phyloP scores from a whole-genome alignment of 1,140 invertebrate species.

The Vollenhovia emeryi region DNA sequence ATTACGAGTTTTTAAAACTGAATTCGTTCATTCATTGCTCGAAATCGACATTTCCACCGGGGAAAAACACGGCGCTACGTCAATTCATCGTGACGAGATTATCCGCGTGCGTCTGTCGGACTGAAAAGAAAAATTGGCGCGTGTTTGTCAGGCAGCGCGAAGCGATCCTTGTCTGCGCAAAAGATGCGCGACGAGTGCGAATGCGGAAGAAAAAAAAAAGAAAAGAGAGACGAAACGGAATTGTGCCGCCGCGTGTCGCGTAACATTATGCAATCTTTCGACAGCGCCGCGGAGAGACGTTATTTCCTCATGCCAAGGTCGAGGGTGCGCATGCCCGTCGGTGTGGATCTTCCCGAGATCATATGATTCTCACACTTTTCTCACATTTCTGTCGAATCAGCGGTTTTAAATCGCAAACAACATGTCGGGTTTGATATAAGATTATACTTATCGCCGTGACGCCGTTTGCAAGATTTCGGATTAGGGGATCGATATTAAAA shows the following conservation, averaged over 20 bases:
- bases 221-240: neutral
- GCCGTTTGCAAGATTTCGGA: neutral
- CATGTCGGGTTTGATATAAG: neutral
- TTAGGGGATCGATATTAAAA: neutral
- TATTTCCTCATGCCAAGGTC: constrained; percentile 61
- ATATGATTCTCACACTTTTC: constrained; percentile 9
- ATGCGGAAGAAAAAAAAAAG: constrained; percentile 2
- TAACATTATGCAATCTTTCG: constrained; percentile 72
- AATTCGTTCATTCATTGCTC: neutral
- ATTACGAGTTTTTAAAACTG: neutral
- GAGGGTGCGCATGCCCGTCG: constrained; percentile 56
- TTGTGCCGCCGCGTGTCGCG: constrained; percentile 53
- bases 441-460: neutral
- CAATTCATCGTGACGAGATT: constrained; percentile 24
- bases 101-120: neutral
- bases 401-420: neutral
- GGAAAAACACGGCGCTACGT: neutral
- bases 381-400: neutral
- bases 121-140: constrained; percentile 31
- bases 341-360: constrained; percentile 29
- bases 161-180: neutral
- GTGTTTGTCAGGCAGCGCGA: neutral
- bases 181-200: neutral
- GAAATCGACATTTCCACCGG: neutral
- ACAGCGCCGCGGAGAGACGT: constrained; percentile 38